These are phyloP conservation scores for Synanthedon myopaeformis DNA, from an alignment of 2,888 invertebrate genomes.

Conservation along the genomic window DNA sequence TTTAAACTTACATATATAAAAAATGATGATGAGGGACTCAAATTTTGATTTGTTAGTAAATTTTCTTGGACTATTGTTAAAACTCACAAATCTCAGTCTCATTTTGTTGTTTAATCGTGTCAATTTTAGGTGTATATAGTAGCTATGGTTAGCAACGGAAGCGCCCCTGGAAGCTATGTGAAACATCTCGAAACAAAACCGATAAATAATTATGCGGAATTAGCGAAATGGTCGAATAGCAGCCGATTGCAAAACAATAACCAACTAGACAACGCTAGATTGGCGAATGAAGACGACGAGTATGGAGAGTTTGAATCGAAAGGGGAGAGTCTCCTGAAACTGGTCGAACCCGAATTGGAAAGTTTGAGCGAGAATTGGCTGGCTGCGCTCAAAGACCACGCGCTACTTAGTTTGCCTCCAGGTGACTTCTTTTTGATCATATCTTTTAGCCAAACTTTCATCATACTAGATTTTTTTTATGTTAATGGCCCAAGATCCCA, in stretches of 20 bases:
- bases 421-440: constrained; percentile 45
- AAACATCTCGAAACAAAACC: constrained; percentile 58
- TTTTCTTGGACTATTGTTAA: no score
- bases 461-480: not conserved
- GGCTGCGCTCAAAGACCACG: constrained; percentile 94
- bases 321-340: constrained; percentile 84
- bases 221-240: constrained; percentile 54
- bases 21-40: no score
- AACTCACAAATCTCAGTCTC: no score
- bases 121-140: constrained; percentile 85
- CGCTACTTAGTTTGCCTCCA: constrained; percentile 89
- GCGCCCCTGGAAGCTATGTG: constrained; percentile 73
- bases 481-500: no score
- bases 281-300: constrained; percentile 59
- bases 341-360: constrained; percentile 94
- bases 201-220: constrained; percentile 45
- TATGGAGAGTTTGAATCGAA: constrained; percentile 82
- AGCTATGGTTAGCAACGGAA: constrained; percentile 86
- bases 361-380: constrained; percentile 96
- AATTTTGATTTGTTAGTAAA: no score
- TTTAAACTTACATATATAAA: no score
- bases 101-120: no score
- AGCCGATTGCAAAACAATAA: constrained; percentile 40
- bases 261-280: constrained; percentile 38
- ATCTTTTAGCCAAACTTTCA: not conserved